Evolutionary conservation across 2,888 invertebrate species (phyloP).

Genomic region (Linnaemya vulpina): DNA sequence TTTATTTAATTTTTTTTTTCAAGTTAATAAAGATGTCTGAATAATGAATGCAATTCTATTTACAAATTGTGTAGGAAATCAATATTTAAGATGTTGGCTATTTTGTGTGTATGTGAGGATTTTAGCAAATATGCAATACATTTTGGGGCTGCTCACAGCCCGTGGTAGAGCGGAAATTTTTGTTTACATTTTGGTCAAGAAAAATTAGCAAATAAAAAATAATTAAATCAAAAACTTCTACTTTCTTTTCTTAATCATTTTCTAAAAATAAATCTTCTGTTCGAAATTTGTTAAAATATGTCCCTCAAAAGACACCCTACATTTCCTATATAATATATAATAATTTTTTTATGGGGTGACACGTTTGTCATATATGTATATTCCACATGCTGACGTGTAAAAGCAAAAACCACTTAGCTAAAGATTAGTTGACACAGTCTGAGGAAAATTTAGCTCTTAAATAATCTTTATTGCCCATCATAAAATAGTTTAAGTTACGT

Average conservation of each 20-base stretch:
- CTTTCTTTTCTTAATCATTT: too few species aligned
- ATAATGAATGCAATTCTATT: not conserved
- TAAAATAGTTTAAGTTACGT: constrained; percentile 9
- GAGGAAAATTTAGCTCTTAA: constrained; percentile 1
- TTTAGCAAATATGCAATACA: not conserved
- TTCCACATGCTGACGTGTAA: not conserved
- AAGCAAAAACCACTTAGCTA: not conserved
- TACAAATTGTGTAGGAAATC: constrained; percentile 5
- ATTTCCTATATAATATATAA: not conserved
- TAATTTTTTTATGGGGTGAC: not conserved
- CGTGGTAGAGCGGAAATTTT: not conserved
- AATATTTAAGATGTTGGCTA: not conserved
- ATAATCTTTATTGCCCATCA: constrained; percentile 7
- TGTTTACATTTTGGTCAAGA: not conserved
- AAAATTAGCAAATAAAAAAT: not conserved
- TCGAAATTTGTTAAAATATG: too few species aligned
- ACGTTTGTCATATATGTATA: not conserved
- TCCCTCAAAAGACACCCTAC: too few species aligned
- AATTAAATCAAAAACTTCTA: too few species aligned
- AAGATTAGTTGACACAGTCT: not conserved
- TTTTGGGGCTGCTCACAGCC: not conserved
- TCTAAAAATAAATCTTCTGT: not conserved
- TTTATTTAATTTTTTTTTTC: too few species aligned
- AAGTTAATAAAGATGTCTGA: not conserved
- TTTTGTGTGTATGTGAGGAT: not conserved